Evolutionary conservation across 1,140 invertebrate species (phyloP).

Genomic region (Heterodera schachtii): DNA sequence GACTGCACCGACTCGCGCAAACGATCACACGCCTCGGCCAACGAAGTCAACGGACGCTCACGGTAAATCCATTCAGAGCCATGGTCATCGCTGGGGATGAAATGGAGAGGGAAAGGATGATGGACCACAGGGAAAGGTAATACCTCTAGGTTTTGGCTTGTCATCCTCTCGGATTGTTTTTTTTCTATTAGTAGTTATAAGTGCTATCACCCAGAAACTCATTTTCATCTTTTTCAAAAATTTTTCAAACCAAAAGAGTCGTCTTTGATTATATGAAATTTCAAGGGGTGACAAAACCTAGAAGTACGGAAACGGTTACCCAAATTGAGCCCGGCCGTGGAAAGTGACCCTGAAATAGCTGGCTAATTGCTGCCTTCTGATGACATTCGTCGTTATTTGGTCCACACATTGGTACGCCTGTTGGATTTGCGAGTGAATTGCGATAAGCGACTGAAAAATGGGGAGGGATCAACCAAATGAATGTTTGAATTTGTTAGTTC

Average conservation of each 20-base stretch:
- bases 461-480: conserved; percentile 5
- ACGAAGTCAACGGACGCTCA: conserved; percentile 87
- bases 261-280: too few relatives aligned
- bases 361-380: conserved; percentile 79
- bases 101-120: conserved; percentile 17
- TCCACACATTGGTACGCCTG: conserved; percentile 82
- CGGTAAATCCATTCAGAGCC: conserved; percentile 91
- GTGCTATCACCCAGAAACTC: too few relatives aligned
- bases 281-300: too few relatives aligned
- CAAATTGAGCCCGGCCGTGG: conserved; percentile 73
- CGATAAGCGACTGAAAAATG: conserved; percentile 74
- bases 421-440: conserved; percentile 68
- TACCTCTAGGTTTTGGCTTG: conserved; percentile 70
- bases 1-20: conserved; percentile 61
- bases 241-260: too few relatives aligned
- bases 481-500: conserved; percentile 11
- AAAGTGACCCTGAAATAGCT: conserved; percentile 85
- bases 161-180: too few relatives aligned
- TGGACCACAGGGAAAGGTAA: too few relatives aligned
- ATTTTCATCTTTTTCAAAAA: too few relatives aligned
- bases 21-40: conserved; percentile 88
- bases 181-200: not conserved
- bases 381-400: conserved; percentile 78
- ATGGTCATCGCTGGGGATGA: conserved; percentile 77
- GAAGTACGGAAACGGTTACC: conserved; percentile 19